Evolutionary conservation across 1,140 invertebrate species (phyloP), one percentile per base, ranked within the genome.

Genomic region (Eueides isabella): DNA sequence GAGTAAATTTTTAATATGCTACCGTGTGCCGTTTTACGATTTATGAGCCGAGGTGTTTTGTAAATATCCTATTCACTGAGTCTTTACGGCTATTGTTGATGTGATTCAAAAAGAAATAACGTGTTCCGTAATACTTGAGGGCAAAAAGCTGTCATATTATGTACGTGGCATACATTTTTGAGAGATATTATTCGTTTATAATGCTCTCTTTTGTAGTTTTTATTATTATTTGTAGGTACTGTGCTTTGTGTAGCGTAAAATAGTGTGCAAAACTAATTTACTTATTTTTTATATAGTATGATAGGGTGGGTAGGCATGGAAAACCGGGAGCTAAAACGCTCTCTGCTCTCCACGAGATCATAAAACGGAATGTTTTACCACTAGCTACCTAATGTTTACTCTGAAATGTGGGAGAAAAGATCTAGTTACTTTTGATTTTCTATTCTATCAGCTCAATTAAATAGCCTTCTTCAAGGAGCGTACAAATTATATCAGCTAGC

Each of bases 31-130:
- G 44, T 62, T 70, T 75, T 63, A 61, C 67, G 73, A 31, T 69
- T 69, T 61, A 69, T 69, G 67, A 67, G 66, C n/a, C 62, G 68
- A 75, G 73, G 67, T 73, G 66, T 67, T 73, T 61, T 73, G 72
- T 73, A 61, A 29, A 65, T 63, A 23, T 67, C 62, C 30, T 74
- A 61, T 38, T 69, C 67, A 29, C 73, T 64, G 55, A 67, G 66
- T 75, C 73, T 75, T 75, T 75, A 75, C 41, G 44, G 67, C 44
- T 35, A 70, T 70, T 75, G 73, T 70, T 71, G 41, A 66, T 61
- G 44, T 73, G 72, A 73, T 73, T 64, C 61, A 67, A 31, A 38
- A 61, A 55, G 62, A 67, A 41, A 73, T 73, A 33, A 41, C 6
- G 14, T 4, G 19, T 26, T 55, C 19, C 7, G 11, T 1, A 23